Conservation (phyloP, 2,888 invertebrate species). For the Nudaria mundana region DNA sequence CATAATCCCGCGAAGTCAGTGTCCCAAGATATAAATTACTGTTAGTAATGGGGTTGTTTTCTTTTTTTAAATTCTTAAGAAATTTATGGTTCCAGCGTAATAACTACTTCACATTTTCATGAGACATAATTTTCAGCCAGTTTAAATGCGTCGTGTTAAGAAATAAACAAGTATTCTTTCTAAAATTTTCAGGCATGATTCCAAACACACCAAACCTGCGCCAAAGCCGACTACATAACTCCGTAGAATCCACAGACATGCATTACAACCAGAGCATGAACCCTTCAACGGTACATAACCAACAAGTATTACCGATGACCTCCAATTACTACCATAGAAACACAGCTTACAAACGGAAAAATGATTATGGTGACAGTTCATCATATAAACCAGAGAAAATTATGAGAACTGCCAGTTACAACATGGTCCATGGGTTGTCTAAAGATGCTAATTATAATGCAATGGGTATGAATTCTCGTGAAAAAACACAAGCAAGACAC, state of each 20-base stretch:
- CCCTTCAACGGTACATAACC: slow-evolving; percentile 46
- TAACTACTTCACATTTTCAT: too few relatives aligned
- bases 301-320: slow-evolving; percentile 55
- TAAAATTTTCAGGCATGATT: slow-evolving; percentile 57
- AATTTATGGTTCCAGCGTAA: too few relatives aligned
- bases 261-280: slow-evolving; percentile 61
- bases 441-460: slow-evolving; percentile 56
- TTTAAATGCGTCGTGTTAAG: too few relatives aligned
- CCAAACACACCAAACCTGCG: slow-evolving; percentile 63
- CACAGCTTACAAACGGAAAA: slow-evolving; percentile 65
- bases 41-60: too few relatives aligned
- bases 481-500: slow-evolving; percentile 55
- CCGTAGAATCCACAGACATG: slow-evolving; percentile 67
- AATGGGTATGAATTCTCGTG: slow-evolving; percentile 45
- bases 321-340: slow-evolving; percentile 64
- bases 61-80: too few relatives aligned
- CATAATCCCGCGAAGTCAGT: too few relatives aligned
- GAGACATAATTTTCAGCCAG: too few relatives aligned
- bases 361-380: slow-evolving; percentile 64
- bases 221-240: slow-evolving; percentile 54
- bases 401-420: slow-evolving; percentile 60
- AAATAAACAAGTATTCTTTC: too few relatives aligned
- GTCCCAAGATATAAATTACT: too few relatives aligned
- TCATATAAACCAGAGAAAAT: slow-evolving; percentile 68
- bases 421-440: slow-evolving; percentile 54